Base-by-base conservation (phyloP, 2,888 invertebrate species). In the Drosophila putrida region DNA sequence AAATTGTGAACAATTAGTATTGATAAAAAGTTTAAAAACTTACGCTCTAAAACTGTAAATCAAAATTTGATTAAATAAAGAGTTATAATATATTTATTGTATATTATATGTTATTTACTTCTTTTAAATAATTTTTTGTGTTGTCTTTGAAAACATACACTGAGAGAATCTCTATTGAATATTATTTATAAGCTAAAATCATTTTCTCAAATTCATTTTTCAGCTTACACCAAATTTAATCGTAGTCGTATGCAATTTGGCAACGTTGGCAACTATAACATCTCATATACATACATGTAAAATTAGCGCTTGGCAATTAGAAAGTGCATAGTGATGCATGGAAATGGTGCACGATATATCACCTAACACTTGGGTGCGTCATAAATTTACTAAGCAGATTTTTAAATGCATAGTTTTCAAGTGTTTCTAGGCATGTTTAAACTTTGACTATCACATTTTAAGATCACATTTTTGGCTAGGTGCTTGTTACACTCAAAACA, bases 271-370 rank as follows among this genome's bases (percentile, higher is more conserved):
- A 35, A 35, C 10, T 46, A 25, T 13, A 43, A 35, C 41, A 25
- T 15, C 36, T 39, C 20, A 11, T 44, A 44, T 39, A 31, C 28
- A 53, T 41, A 8, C n/a, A n/a, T n/a, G n/a, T n/a, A 36, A 46
- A 47, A 57, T 49, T 49, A 31, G 50, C 57, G 33, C 51, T 39
- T 27, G 59, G 25, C 58, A 62, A 59, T 55, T 71, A 54, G 62
- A 71, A 71, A 73, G 67, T 62, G 66, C 66, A 61, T 66, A 66
- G 44, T 49, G 61, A 61, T 46, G 66, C 71, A 71, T 72, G 66
- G 9, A 27, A 59, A 64, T 43, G 33, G 1, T 46, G 50, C 69
- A 71, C 44, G 60, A 71, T 43, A 51, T 31, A 44, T 44, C 54
- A 51, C 13, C 38, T 47, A 49, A 46, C 50, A 47, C 38, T 38